These are phyloP conservation scores for Mormyrus lacerda DNA, from an alignment of 2,113 vertebrate species.

Conservation along the genomic window DNA sequence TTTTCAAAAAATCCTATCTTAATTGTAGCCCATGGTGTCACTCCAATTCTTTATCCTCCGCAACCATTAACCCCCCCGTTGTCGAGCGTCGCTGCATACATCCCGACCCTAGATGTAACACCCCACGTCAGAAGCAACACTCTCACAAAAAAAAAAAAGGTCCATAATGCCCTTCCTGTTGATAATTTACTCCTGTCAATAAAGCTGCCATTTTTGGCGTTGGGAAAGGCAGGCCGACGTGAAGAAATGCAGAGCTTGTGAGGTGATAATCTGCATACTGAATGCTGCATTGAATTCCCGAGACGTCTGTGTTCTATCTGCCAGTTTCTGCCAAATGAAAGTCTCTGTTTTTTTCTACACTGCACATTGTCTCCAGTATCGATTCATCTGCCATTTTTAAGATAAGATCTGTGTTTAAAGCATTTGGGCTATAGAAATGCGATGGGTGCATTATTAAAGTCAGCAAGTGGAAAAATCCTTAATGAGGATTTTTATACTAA, in stretches of 20 bases:
- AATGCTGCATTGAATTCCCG: not conserved
- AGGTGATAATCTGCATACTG: not conserved
- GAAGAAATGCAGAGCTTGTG: not conserved
- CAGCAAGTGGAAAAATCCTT: not conserved
- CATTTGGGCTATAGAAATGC: not conserved
- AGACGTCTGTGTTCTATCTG: not conserved
- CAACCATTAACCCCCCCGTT: too few species aligned
- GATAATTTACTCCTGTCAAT: not conserved
- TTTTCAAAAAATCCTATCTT: too few species aligned
- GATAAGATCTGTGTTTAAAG: not conserved
- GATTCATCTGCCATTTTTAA: not conserved
- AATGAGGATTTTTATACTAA: not conserved
- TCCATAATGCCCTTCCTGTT: not conserved
- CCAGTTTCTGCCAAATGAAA: not conserved
- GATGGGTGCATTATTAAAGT: not conserved
- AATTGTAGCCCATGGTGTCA: too few species aligned
- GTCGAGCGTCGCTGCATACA: too few species aligned
- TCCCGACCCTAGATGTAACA: not conserved
- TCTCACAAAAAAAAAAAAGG: not conserved
- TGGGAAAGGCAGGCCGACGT: conserved; percentile 24
- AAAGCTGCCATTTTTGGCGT: not conserved
- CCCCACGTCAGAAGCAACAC: not conserved
- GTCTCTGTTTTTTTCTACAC: not conserved
- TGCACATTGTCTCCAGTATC: not conserved
- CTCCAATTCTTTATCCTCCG: too few species aligned